phyloP scores from a whole-genome alignment of 2,113 vertebrate genomes.

The Struthidea cinerea region DNA sequence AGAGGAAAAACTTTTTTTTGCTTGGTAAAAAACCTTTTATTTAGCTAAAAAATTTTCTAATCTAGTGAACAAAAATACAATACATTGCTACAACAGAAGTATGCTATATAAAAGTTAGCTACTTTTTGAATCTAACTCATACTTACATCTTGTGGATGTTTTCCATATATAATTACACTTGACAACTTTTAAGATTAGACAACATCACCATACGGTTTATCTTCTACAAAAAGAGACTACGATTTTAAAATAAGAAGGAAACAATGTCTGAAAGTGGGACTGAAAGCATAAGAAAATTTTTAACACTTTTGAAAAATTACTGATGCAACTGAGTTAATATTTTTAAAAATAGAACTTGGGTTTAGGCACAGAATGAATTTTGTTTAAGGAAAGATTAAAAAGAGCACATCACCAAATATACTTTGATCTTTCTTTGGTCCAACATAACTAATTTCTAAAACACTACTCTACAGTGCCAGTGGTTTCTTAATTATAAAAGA shows the following conservation, averaged over 20 bases:
- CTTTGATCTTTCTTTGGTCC: slow-evolving; percentile 39
- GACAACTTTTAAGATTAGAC: background rate
- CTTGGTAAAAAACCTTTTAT: background rate
- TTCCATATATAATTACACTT: background rate
- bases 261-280: background rate
- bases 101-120: background rate
- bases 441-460: slow-evolving; percentile 16
- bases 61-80: background rate
- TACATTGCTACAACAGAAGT: background rate
- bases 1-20: background rate
- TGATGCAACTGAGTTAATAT: background rate
- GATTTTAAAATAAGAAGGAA: background rate
- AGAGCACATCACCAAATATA: background rate
- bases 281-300: background rate
- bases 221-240: background rate
- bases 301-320: background rate
- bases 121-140: background rate
- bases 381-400: background rate
- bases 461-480: background rate
- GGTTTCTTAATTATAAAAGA: slow-evolving; percentile 47
- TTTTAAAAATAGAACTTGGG: background rate
- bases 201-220: background rate
- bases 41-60: background rate
- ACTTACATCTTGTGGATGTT: background rate
- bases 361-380: background rate